Conservation (phyloP, 1,140 invertebrate species). For the Zaprionus davidi region DNA sequence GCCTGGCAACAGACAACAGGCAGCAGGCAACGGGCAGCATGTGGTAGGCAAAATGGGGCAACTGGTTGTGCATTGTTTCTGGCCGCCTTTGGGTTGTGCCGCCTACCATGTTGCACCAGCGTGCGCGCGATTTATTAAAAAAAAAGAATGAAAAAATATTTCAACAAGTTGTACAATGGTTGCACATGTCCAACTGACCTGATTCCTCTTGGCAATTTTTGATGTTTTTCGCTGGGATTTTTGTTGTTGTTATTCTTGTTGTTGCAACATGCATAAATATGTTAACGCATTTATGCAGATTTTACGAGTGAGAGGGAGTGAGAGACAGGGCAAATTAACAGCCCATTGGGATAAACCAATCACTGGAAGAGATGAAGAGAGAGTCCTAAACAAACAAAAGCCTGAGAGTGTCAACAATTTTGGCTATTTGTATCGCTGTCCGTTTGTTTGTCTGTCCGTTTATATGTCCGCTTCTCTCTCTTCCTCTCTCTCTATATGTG, state of each 20-base stretch:
- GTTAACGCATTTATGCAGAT: constrained; percentile 7
- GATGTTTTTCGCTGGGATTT: constrained; percentile 34
- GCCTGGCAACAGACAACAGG: constrained; percentile 9
- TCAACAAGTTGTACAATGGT: constrained; percentile 68
- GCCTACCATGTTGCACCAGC: constrained; percentile 39
- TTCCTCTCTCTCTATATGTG: constrained; percentile 11
- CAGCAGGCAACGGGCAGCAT: background rate
- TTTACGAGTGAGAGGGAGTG: background rate
- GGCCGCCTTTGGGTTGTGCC: constrained; percentile 57
- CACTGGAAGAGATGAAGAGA: constrained; percentile 17
- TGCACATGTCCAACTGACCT: constrained; percentile 74
- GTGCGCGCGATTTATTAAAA: constrained; percentile 38
- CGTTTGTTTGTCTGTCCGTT: background rate
- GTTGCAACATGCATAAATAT: constrained; percentile 25
- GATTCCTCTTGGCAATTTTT: constrained; percentile 50
- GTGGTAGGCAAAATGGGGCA: constrained; percentile 13
- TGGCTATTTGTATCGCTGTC: constrained; percentile 4
- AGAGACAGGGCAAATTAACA: constrained; percentile 46
- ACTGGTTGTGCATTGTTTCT: constrained; percentile 68
- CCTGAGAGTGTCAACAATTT: constrained; percentile 65
- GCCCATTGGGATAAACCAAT: constrained; percentile 46
- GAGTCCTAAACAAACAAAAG: constrained; percentile 66
- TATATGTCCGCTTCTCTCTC: background rate
- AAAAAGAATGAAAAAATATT: constrained; percentile 40
- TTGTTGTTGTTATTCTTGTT: constrained; percentile 7